Base-by-base conservation (phyloP, 2,888 invertebrate species). In the Hedya salicella region DNA sequence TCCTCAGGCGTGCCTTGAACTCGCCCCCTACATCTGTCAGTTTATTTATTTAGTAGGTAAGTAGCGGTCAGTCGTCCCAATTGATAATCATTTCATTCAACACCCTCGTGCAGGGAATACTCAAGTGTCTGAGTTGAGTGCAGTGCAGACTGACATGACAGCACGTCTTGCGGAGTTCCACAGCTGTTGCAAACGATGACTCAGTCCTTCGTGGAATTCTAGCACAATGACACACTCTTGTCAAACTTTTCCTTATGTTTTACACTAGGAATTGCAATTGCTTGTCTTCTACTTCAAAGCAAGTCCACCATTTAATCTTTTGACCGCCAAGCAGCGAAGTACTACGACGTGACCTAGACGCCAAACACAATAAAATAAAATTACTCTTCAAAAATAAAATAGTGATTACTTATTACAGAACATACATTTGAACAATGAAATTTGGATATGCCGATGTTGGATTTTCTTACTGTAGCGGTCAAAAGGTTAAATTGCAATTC, bases 81-180 rank as follows among this genome's bases (percentile, higher is more conserved):
- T 63, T 63, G 63, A 56, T 19, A 42, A 42, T 19, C 63, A 50
- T 32, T 63, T 57, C 42, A 57, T 57, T 50, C 63, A 48, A 63
- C 48, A 39, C 16, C 36, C 14, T 56, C 54, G 54, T 54, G 19
- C 39, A 6, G 48, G 40, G 62, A 49, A 63, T 65, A 65, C 46
- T 60, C 59, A 60, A 65, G 53, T 48, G 52, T 44, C 16, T 30
- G 14, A 36, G 21, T 50, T 44, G 32, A 59, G 36, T 56, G 56
- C 44, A 32, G 32, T n/a, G n/a, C n/a, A 5, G 6, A 17, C 19
- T 44, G 25, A 25, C 25, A 25, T 46, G 65, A 39, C 59, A 39
- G 52, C 63, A 65, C 14, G 52, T 62, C 52, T 65, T 60, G 52
- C 21, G 16, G 19, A 39, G 50, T 48, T 39, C 54, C 56, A 56